These are phyloP conservation scores for Chrosomus eos DNA, from an alignment of 2,797 vertebrate genomes.

Conservation along the genomic window DNA sequence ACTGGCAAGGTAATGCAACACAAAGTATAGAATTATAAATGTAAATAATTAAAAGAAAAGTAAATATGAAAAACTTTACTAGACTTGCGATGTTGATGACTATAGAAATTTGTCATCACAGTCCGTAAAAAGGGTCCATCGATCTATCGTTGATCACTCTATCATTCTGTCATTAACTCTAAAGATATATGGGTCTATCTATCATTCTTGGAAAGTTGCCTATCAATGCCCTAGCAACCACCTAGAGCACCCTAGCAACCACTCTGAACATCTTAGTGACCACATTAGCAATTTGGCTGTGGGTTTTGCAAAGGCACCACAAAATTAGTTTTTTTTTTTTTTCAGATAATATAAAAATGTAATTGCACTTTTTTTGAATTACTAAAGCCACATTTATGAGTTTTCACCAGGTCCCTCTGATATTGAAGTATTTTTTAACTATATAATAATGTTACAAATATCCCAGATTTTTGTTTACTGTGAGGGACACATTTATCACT, in stretches of 20 bases:
- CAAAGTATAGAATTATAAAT: too few species aligned
- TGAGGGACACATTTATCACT: slow-evolving; percentile 43
- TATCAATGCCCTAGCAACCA: not conserved
- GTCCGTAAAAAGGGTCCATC: too few species aligned
- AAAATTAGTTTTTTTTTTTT: too few species aligned
- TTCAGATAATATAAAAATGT: not conserved
- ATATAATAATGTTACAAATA: not conserved
- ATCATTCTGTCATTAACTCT: not conserved
- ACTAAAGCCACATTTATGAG: slow-evolving; percentile 5
- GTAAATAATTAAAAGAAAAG: too few species aligned
- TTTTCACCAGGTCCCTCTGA: slow-evolving; percentile 9
- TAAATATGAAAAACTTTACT: too few species aligned
- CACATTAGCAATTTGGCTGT: not conserved
- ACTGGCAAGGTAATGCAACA: not conserved
- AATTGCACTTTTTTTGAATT: not conserved
- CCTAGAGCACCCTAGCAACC: not conserved
- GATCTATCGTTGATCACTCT: too few species aligned
- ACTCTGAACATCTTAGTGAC: not conserved
- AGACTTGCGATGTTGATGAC: too few species aligned
- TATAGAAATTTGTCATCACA: too few species aligned
- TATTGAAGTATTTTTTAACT: not conserved
- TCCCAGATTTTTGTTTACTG: slow-evolving; percentile 14
- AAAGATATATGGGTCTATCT: too few species aligned
- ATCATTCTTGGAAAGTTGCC: not conserved
- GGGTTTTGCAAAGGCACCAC: not conserved